Conservation (phyloP, 2,888 invertebrate species). For the Chorisops tibialis region DNA sequence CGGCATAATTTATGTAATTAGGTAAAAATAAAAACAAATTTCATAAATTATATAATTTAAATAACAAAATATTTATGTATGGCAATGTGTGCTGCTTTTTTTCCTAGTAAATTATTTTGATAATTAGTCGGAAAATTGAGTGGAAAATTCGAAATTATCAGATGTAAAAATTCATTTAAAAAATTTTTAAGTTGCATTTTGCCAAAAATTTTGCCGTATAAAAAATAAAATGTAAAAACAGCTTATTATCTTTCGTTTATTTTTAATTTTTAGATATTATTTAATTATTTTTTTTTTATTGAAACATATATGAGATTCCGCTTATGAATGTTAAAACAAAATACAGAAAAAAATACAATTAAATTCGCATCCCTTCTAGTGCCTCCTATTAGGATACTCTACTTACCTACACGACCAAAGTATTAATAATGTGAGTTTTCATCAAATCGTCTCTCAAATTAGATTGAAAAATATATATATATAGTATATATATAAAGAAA, state of each 20-base stretch:
- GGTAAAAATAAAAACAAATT: constrained; percentile 42
- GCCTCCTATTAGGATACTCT: constrained; percentile 52
- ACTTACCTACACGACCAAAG: constrained; percentile 35
- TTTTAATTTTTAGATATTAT: too few species aligned
- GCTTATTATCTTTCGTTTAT: too few species aligned
- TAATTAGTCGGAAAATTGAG: too few species aligned
- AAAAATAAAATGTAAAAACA: background rate
- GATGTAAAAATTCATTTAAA: background rate
- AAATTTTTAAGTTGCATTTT: background rate
- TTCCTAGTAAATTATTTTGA: background rate
- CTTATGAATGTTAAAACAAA: constrained; percentile 34
- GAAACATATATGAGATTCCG: constrained; percentile 23
- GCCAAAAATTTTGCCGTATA: background rate
- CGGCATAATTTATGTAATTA: constrained; percentile 53
- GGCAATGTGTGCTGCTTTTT: constrained; percentile 33
- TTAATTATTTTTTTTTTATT: constrained; percentile 9
- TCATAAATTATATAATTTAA: constrained; percentile 20
- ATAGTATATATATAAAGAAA: background rate
- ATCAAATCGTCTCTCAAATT: constrained; percentile 23
- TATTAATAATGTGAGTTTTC: constrained; percentile 40
- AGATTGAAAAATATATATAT: constrained; percentile 1
- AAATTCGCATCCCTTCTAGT: constrained; percentile 47
- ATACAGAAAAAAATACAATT: constrained; percentile 7
- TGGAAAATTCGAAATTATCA: too few species aligned
- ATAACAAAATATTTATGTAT: constrained; percentile 24